Conservation (phyloP, 2,113 vertebrate species). For the Caretta caretta region DNA sequence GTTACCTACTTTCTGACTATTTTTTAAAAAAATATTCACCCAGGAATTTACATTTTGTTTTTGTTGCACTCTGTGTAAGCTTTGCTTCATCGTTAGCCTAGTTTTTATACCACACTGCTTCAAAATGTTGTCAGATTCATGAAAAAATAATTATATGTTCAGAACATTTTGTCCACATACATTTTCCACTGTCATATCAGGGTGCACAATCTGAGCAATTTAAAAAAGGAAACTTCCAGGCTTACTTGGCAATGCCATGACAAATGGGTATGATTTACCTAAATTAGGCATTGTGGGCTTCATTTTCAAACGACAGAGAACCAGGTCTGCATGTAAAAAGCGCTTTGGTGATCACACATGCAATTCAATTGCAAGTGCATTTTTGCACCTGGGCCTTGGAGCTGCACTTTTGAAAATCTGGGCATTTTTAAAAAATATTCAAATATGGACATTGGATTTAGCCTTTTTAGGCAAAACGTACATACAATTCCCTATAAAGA, state of each 20-base stretch:
- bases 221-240: neutral
- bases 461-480: neutral
- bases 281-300: neutral
- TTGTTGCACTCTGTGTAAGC: neutral
- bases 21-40: neutral
- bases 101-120: conserved; percentile 1
- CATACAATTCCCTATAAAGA: neutral
- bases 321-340: neutral
- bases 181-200: neutral
- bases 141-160: neutral
- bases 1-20: conserved; percentile 6
- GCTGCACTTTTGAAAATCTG: neutral
- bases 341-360: neutral
- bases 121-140: conserved; percentile 18
- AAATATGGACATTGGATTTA: neutral
- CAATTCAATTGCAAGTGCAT: neutral
- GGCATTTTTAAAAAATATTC: neutral
- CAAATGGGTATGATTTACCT: neutral
- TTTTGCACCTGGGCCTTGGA: neutral
- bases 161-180: neutral
- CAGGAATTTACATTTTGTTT: conserved; percentile 30
- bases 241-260: conserved; percentile 6
- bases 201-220: neutral
- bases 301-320: neutral
- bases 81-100: conserved; percentile 11